phyloP scores from a whole-genome alignment of 2,113 vertebrate genomes.

The Rhabdornis inornatus region DNA sequence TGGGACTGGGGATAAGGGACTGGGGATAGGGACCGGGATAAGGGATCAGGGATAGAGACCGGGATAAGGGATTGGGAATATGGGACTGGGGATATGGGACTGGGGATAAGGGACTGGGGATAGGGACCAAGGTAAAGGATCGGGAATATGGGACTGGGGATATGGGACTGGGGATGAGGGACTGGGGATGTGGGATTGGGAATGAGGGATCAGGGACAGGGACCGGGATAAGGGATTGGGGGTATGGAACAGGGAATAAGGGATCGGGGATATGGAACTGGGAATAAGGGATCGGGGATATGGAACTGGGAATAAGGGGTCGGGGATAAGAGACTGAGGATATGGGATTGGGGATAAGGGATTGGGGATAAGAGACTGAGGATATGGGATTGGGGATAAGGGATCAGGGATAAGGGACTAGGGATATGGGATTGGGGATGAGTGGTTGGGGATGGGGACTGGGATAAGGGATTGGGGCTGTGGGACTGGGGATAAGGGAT shows the following conservation, averaged over 20 bases:
- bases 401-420: fast-evolving
- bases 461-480: neutral
- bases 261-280: too few relatives aligned
- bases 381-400: fast-evolving
- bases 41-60: fast-evolving
- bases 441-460: neutral
- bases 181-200: fast-evolving
- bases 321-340: fast-evolving
- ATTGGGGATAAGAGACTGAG: fast-evolving
- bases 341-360: fast-evolving
- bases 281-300: fast-evolving
- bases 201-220: fast-evolving
- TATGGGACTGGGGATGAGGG: fast-evolving
- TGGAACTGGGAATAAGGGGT: fast-evolving
- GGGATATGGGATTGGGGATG: neutral
- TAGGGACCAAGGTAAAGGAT: too few relatives aligned
- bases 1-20: fast-evolving
- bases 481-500: neutral
- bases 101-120: fast-evolving
- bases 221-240: fast-evolving
- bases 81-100: fast-evolving
- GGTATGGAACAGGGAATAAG: too few relatives aligned
- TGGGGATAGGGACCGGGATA: too few relatives aligned
- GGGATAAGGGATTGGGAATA: fast-evolving
- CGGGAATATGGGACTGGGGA: fast-evolving